Conservation (phyloP, 2,797 vertebrate species). For the Crax fasciolata region DNA sequence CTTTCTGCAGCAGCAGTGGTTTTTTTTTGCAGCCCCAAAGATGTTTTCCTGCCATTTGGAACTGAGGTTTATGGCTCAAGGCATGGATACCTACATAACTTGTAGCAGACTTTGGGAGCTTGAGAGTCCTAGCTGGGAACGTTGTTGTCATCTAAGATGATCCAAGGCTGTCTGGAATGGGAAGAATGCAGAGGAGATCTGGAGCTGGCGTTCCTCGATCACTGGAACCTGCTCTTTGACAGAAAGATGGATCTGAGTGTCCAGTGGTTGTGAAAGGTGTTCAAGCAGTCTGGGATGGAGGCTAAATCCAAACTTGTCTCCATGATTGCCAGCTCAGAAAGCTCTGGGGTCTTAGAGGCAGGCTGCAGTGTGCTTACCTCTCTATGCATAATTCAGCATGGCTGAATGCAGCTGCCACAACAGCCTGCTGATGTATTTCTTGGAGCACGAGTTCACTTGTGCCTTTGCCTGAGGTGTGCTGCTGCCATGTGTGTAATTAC, state of each 20-base stretch:
- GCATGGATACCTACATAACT: background rate
- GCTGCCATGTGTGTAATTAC: background rate
- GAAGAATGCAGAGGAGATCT: background rate
- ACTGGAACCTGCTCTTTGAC: background rate
- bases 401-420: background rate
- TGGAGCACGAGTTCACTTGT: background rate
- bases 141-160: background rate
- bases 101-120: background rate
- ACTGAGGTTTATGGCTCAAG: background rate
- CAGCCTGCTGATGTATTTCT: background rate
- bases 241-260: background rate
- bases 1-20: background rate
- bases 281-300: background rate
- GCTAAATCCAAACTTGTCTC: background rate
- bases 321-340: background rate
- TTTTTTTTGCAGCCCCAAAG: background rate
- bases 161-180: background rate
- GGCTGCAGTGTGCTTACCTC: background rate
- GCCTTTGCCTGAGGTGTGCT: background rate
- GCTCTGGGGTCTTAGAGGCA: background rate
- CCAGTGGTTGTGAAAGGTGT: background rate
- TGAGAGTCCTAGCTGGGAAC: background rate
- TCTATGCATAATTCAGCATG: background rate
- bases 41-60: background rate
- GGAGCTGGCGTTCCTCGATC: background rate